phyloP scores from a whole-genome alignment of 2,113 vertebrate species.

The Burhinus bistriatus region DNA sequence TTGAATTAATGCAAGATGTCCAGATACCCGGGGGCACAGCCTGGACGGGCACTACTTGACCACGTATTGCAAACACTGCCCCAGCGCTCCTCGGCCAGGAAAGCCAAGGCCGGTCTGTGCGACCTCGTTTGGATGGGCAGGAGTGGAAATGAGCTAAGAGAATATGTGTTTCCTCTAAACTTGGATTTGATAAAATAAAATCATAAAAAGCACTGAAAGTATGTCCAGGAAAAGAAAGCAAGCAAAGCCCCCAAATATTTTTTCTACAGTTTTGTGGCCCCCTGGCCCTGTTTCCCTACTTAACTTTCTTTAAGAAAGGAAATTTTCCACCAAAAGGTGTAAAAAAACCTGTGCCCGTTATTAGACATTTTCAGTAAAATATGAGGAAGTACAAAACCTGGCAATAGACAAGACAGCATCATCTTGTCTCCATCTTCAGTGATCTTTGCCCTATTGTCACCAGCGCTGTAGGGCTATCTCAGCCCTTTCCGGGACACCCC shows the following conservation, averaged over 20 bases:
- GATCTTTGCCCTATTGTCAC: background rate
- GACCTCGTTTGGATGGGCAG: background rate
- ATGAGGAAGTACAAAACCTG: background rate
- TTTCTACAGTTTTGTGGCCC: background rate
- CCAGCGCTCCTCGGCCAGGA: accelerated
- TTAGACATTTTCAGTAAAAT: background rate
- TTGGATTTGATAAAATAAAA: background rate
- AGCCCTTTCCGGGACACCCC: background rate
- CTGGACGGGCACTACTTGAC: too few species aligned
- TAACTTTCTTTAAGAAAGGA: background rate
- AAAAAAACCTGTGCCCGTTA: background rate
- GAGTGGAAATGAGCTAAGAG: background rate
- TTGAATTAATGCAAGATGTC: background rate
- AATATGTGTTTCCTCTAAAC: background rate
- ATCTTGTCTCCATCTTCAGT: background rate
- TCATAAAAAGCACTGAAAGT: background rate
- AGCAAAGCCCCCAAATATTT: background rate
- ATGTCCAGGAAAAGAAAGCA: background rate
- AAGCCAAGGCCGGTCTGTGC: accelerated
- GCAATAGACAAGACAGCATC: accelerated
- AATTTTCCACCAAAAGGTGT: background rate
- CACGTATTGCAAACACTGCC: accelerated
- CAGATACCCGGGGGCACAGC: accelerated
- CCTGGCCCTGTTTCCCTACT: background rate
- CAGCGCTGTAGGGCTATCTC: background rate